Base-by-base conservation (phyloP, 2,888 invertebrate genomes). In the Pollenia angustigena region DNA sequence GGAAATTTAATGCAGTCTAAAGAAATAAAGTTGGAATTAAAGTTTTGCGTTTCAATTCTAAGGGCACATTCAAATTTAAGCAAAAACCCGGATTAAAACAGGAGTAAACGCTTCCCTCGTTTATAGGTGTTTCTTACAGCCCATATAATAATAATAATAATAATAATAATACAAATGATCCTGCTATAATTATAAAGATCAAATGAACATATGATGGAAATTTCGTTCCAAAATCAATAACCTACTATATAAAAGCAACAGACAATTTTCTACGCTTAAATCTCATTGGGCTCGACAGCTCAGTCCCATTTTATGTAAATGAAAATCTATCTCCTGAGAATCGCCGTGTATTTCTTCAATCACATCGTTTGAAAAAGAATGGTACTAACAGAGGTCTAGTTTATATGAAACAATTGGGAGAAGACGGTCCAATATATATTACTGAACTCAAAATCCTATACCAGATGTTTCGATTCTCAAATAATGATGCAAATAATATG, bases 291-390 rank as follows among this genome's bases (percentile, higher is more conserved):
- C 32, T 60, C 6, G 60, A 60, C 23, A 60, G 60, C 18, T 14
- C 60, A 40, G 60, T 60, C 40, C 60, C 23, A 23, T 60, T 60
- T 40, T 60, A 60, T 14, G 60, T 60, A 23, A 60, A 60, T 60
- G 60, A 60, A 60, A 60, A 60, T 32, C 32, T 60, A 10, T 32
- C 60, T 4, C 60, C 60, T 14, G 62, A 64, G 16, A 64, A 64
- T 64, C 62, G 44, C 16, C 42, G 62, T 4, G 8, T 64, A 3
- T 44, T 44, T 64, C 32, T 42, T 2, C 62, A 64, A 64, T 18
- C 64, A 1, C 46, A 16, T 44, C 44, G 46, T 64, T 16, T 64
- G 11, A 64, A 46, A 64, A 64, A 23, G 18, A 68, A 50, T 68
- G 23, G 12, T 11, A 48, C 48, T 9, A 68, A 68, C 23, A 68